Base-by-base conservation (phyloP, 1,140 invertebrate genomes). In the Bombus fervidus region DNA sequence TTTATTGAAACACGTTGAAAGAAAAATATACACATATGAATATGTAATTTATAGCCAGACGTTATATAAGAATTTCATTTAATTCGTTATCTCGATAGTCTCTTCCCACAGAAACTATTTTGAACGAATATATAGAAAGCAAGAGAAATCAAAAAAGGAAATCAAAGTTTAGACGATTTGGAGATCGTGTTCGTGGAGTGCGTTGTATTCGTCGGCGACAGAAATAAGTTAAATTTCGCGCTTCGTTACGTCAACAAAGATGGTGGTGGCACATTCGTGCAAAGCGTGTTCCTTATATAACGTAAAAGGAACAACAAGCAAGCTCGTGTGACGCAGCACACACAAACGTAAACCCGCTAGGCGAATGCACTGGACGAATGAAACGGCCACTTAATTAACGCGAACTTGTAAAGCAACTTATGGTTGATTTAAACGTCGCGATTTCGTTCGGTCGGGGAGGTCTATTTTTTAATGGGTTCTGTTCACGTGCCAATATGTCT, bases 241-340 rank as follows among this genome's bases (percentile, higher is more conserved):
- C 41, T 43, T 28, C 64, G 62, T 76, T 69, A 76, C 89, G 83
- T 82, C 81, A 43, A 69, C 39, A 41, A 87, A 91, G 57, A 91
- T 91, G 90, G 90, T 47, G 66, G 57, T 81, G 68, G 83, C 77
- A 79, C 80, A 87, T 85, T 91, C 76, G 71, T 39, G 68, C 62
- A 47, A 69, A 84, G 87, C 85, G 83, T 85, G 85, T 41, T 83
- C 62, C 90, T 91, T 91, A 91, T 89, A 89, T 91, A 91, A 91
- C 86, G 57, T 34, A 87, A 89, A 91, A 87, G 39, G 75, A 89
- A 72, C 76, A 85, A 85, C 87, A 91, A 87, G 69, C 80, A 59
- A 41, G n/a, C 12, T 43, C n/a, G 66, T n/a, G 72, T 71, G 72
- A 86, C 81, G 76, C 43, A 66, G 43, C 57, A 74, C 59, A 53